Base-by-base conservation (phyloP, 2,113 vertebrate species). In the Rhadina sibilatrix region DNA sequence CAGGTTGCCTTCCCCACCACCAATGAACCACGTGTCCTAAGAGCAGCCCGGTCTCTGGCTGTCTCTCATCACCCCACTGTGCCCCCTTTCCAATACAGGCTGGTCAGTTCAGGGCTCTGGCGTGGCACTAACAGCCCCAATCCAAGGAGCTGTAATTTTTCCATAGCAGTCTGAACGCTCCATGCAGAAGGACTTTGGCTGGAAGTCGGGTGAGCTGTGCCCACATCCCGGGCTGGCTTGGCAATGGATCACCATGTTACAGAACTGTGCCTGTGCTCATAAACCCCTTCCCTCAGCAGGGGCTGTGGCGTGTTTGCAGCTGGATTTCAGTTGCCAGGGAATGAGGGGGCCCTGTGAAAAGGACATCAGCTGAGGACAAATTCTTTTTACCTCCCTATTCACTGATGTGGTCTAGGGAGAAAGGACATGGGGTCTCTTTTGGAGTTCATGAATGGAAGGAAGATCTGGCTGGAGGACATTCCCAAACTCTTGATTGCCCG, bases 231-330 rank as follows among this genome's bases (percentile, higher is more conserved):
- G 87, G 83, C 66, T 94, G 89, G 46, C 76, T 83, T 25, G 3
- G 9, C 33, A 63, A 23, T 64, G 28, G 25, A n/a, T 60, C 88
- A 47, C 89, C 65, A 25, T n/a, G 30, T 88, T 63, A 83, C 8
- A 92, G 86, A 57, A 50, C 61, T 52, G 61, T 35, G 83, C 37
- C 49, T 80, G 60, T 49, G 79, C 71, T 96, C 61, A 49, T 90
- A 93, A 96, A 90, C 53, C 49, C 65, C 33, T 33, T 60, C 53
- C 87, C 85, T 86, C 86, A 56, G 89, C 71, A 88, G 83, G 91
- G 63, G 44, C 79, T 66, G 40, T 47, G 83, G 22, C 13, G 1
- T 65, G 49, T 44, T 65, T 68, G 81, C 82, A 75, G 71, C 72
- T 40, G 76, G 13, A 46, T 88, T 78, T 74, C 54, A 35, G 6